Evolutionary conservation across 2,888 invertebrate genomes (phyloP).

Genomic region (Lasioglossum leucozonium): DNA sequence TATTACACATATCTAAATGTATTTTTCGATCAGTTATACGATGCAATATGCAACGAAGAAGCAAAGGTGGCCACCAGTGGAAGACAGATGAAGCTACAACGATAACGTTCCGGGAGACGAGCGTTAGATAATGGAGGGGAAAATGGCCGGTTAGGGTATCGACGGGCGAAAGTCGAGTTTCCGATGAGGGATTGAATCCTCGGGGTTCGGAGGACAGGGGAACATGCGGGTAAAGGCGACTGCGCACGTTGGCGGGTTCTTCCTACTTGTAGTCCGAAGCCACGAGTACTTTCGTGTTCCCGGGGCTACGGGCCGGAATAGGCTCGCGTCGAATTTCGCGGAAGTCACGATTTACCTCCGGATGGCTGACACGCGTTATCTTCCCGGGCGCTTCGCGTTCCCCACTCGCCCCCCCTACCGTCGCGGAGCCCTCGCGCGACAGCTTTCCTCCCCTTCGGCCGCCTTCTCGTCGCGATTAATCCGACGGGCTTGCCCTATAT

Average conservation of each 20-base stretch:
- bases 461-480: conserved; percentile 35
- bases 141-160: background rate
- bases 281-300: conserved; percentile 27
- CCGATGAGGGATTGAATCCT: background rate
- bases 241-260: conserved; percentile 12
- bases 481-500: conserved; percentile 30
- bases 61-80: too few relatives aligned
- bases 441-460: conserved; percentile 5
- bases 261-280: background rate
- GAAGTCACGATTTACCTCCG: conserved; percentile 61
- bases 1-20: too few relatives aligned
- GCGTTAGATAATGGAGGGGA: background rate
- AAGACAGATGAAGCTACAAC: background rate
- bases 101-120: background rate
- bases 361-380: conserved; percentile 52
- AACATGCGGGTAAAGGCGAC: background rate
- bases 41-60: too few relatives aligned
- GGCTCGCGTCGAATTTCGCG: conserved; percentile 56
- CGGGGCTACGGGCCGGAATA: conserved; percentile 12
- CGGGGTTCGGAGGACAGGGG: background rate
- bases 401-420: background rate
- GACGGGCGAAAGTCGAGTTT: background rate
- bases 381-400: conserved; percentile 4
- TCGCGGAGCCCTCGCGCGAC: background rate
- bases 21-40: too few relatives aligned